Base-by-base conservation (phyloP, 2,888 invertebrate genomes). In the Meiosimyza platycephala region DNA sequence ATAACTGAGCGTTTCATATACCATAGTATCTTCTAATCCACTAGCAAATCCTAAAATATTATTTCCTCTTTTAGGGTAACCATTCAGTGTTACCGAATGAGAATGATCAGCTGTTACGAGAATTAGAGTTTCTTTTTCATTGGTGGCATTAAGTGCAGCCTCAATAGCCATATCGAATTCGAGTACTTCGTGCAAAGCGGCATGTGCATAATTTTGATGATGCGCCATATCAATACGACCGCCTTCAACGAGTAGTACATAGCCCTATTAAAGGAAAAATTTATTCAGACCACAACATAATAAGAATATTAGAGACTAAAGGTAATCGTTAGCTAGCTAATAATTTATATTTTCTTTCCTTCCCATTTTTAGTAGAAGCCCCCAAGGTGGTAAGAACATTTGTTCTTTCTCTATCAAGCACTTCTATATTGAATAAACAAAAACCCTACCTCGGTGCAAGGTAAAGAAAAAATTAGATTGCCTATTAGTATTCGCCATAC, bases 101-200 rank as follows among this genome's bases (percentile, higher is more conserved):
- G 91, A 90, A 79, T 92, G 92, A 84, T 92, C 92, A 0, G 91
- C 91, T 0, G 92, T 92, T 1, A 92, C 92, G 50, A 93, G 85
- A 9, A 93, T 88, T 47, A 93, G 84, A 0, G 93, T 93, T 74
- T 93, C 92, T 0, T 89, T 83, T 1, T 77, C 63, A 82, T 89
- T 82, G 0, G 88, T 87, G 57, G 85, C 80, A 15, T 88, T 83
- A 47, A 90, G 63, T 0, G 92, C 92, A 2, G 85, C 87, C 74
- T 88, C 82, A 1, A 93, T 89, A 0, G 93, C 92, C 16, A 89
- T 88, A 70, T 92, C 92, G 69, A 93, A 86, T 65, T 90, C 92
- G 1, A 91, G 86, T 0, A 91, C 87, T 77, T 93, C 93, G 47
- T 89, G 88, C n/a, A 93, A 80, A 0, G 93, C 91, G 2, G 88